These are phyloP conservation scores for Bovichtus variegatus DNA, from an alignment of 2,797 vertebrate genomes.

Conservation along the genomic window DNA sequence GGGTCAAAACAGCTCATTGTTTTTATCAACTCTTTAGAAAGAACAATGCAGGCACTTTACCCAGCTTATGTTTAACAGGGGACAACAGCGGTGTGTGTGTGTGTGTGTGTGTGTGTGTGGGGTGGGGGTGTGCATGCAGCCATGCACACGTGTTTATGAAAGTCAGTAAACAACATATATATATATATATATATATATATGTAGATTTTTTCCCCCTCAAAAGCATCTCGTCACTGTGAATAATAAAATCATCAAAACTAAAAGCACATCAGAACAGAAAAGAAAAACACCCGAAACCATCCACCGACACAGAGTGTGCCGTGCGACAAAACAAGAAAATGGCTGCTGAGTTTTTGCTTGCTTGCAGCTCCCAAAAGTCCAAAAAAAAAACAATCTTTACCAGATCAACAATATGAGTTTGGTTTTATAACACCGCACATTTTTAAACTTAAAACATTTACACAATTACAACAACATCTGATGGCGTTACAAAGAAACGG, in stretches of 20 bases:
- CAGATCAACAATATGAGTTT: background rate
- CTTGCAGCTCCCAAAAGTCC: background rate
- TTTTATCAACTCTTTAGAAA: conserved; percentile 68
- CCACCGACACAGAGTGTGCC: background rate
- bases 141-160: conserved; percentile 50
- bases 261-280: conserved; percentile 19
- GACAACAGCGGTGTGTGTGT: conserved; percentile 46
- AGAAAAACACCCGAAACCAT: conserved; percentile 5
- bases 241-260: conserved; percentile 25
- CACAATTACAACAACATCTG: background rate
- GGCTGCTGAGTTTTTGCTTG: background rate
- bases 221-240: conserved; percentile 37
- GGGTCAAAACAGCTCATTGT: conserved; percentile 59
- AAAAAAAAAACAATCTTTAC: background rate
- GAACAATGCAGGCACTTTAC: conserved; percentile 89
- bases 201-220: background rate
- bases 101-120: background rate
- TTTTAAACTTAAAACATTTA: background rate
- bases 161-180: conserved; percentile 57
- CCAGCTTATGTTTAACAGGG: conserved; percentile 72
- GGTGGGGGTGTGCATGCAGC: conserved; percentile 25
- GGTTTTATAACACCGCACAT: conserved; percentile 7
- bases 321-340: background rate
- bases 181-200: conserved; percentile 17
- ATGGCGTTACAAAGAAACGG: background rate